Conservation (phyloP, 2,888 invertebrate species). For the Coleophora deauratella region DNA sequence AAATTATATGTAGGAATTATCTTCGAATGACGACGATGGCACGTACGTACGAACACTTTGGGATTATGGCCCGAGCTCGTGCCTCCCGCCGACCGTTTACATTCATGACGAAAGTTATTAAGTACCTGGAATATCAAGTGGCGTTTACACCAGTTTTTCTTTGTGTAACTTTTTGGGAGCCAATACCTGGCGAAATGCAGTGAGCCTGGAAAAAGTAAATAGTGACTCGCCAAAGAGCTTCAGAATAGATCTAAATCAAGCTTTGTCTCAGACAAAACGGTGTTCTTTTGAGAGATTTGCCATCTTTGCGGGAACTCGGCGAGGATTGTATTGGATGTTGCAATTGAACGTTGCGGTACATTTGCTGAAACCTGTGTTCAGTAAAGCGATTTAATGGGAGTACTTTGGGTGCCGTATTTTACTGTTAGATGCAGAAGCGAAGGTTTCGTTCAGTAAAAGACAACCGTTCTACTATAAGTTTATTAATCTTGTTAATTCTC, state of each 20-base stretch:
- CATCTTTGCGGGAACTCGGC: constrained; percentile 51
- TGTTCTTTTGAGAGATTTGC: constrained; percentile 68
- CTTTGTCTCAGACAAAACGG: constrained; percentile 68
- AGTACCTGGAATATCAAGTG: constrained; percentile 30
- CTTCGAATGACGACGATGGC: constrained; percentile 53
- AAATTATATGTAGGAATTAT: constrained; percentile 72
- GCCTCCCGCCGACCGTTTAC: constrained; percentile 31
- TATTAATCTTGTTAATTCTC: constrained; percentile 43
- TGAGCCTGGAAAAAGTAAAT: constrained; percentile 61
- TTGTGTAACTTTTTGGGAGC: constrained; percentile 18
- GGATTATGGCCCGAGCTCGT: constrained; percentile 52
- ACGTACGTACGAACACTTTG: constrained; percentile 49
- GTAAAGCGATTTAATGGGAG: constrained; percentile 3
- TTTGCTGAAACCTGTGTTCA: constrained; percentile 25
- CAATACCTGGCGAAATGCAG: constrained; percentile 36
- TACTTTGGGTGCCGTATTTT: background rate
- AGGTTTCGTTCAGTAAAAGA: constrained; percentile 6
- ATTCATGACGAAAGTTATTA: constrained; percentile 33
- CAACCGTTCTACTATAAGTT: constrained; percentile 30
- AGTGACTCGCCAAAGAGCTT: constrained; percentile 55
- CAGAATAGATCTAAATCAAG: constrained; percentile 60
- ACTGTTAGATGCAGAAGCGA: background rate
- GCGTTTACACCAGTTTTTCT: constrained; percentile 34
- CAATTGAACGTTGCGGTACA: constrained; percentile 42
- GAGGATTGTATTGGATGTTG: constrained; percentile 51